Evolutionary conservation across 2,888 invertebrate species (phyloP).

Genomic region (Heliconius charithonia): DNA sequence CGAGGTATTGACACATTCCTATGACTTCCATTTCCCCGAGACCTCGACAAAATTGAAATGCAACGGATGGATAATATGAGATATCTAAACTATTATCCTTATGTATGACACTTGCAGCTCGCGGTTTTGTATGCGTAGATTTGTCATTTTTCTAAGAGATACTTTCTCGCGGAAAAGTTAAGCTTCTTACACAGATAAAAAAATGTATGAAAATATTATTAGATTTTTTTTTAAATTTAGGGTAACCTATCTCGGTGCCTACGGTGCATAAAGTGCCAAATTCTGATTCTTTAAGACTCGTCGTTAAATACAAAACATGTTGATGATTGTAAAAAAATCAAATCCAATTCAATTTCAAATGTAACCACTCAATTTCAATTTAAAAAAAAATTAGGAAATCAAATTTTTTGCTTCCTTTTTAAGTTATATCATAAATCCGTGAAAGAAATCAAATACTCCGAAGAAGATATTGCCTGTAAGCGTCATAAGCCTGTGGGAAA

Average conservation of each 20-base stretch:
- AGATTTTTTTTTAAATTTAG: too few species aligned
- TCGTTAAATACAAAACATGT: too few species aligned
- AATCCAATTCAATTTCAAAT: too few species aligned
- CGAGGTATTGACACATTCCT: constrained; percentile 3
- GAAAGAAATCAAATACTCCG: background rate
- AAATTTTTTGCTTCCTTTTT: background rate
- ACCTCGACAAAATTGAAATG: background rate
- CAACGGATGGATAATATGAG: background rate
- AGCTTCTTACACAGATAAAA: too few species aligned
- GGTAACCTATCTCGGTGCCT: too few species aligned
- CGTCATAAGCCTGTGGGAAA: constrained; percentile 25
- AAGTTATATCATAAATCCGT: background rate
- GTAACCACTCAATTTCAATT: too few species aligned
- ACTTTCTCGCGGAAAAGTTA: background rate
- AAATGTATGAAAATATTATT: too few species aligned
- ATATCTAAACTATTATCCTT: background rate
- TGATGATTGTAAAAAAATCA: too few species aligned
- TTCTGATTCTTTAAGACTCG: too few species aligned
- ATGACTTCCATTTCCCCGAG: background rate
- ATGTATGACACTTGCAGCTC: background rate
- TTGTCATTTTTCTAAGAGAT: background rate
- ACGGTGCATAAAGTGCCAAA: too few species aligned
- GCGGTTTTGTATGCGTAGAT: background rate
- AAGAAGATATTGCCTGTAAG: constrained; percentile 15
- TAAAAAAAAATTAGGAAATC: too few species aligned